A percentile compares a stretch with the other conserved stretches of the same genome.
Evolutionary conservation across 2,888 invertebrate genomes (phyloP).

Genomic region (Mamestra brassicae): DNA sequence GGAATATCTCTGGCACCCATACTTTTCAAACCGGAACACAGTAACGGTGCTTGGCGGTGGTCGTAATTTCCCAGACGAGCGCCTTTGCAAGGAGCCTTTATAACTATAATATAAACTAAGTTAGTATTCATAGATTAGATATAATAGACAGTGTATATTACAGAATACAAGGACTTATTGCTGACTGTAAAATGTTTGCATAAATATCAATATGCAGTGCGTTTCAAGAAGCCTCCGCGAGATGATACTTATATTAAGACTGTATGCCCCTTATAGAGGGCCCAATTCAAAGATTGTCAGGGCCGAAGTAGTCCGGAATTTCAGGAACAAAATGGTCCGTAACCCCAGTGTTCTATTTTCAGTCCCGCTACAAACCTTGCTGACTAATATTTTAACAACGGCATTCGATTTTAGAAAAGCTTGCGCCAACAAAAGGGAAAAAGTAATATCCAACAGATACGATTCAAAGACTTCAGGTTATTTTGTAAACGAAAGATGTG

Average conservation of each 20-base stretch:
- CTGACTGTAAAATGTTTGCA: neutral
- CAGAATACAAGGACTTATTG: slow-evolving; percentile 8
- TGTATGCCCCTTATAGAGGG: neutral
- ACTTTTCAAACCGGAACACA: neutral
- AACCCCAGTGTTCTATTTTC: neutral
- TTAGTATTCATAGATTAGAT: slow-evolving; percentile 11
- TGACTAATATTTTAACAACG: too few relatives aligned
- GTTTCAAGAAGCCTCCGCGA: neutral
- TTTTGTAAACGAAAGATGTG: neutral
- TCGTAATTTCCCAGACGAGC: neutral
- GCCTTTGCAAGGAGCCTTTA: neutral
- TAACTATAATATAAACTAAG: slow-evolving; percentile 3
- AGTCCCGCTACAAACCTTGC: too few relatives aligned
- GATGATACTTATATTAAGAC: neutral
- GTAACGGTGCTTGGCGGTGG: neutral
- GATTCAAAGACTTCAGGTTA: neutral
- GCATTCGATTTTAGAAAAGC: too few relatives aligned
- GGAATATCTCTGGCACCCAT: neutral
- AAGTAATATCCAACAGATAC: too few relatives aligned
- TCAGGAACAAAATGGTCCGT: neutral
- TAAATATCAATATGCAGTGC: neutral
- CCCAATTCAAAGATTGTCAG: neutral
- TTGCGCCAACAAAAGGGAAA: too few relatives aligned
- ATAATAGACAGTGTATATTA: slow-evolving; percentile 23
- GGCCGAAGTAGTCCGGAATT: neutral